Base-by-base conservation (phyloP, 2,113 vertebrate species). In the Xenotilapia caudafasciata region DNA sequence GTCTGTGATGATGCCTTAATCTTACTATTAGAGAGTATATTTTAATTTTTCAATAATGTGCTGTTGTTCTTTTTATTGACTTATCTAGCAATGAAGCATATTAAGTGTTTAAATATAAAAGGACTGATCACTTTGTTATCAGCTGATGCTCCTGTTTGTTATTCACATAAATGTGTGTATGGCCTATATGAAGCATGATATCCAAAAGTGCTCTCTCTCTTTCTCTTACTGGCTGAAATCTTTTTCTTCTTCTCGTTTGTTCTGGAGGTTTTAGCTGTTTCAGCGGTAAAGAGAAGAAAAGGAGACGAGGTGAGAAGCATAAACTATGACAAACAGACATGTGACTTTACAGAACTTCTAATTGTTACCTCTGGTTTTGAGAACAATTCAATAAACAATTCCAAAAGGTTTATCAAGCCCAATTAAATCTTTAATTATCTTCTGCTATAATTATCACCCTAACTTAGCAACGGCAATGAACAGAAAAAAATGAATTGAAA, bases 391-490 rank as follows among this genome's bases (percentile, higher is more conserved):
- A 92, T 92, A 89, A 93, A 91, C 91, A 90, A 91, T 89, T 90
- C 80, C 89, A 83, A 90, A 92, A 55, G 87, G 91, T 94, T 94
- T 90, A 93, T 93, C 90, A 94, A 92, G 87, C 89, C 84, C 79
- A 93, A 95, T 94, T 93, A 93, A 86, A 87, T 80, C 51, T 92
- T 92, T 90, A 86, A 94, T 94, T 92, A 90, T 89, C 85, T 84
- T 33, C 83, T 35, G 80, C 84, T 90, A 90, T 92, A 92, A 93
- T 92, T 90, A 92, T 90, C 87, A 90, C 80, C 54, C 75, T 49
- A 89, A 90, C 80, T 86, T 87, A 86, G 83, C 54, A 58, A 87
- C 9, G 56, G 86, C 83, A 89, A 93, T 89, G 86, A 93, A 91
- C 23, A 86, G 80, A 92, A 90, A 85, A 85, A 90, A 89, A 91